Base-by-base conservation (phyloP, 2,113 vertebrate genomes). In the Psettodes erumei region DNA sequence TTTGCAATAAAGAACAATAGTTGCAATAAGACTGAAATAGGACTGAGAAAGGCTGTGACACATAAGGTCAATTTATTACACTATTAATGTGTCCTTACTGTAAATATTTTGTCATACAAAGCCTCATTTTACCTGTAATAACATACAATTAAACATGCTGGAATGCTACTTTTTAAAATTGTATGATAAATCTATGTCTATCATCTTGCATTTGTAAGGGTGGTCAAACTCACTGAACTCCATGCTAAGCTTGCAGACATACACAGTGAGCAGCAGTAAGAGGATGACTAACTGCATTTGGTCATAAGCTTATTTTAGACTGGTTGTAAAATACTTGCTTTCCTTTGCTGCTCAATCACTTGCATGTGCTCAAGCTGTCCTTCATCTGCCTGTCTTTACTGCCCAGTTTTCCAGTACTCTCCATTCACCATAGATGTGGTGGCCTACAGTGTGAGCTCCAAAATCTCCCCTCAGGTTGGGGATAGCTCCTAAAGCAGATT, bases 201-300 rank as follows among this genome's bases (percentile, higher is more conserved):
- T 15, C 6, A 16, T 66, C 11, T 69, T 30, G 3, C 9, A 55
- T 12, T 78, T 72, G 51, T 48, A 43, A 18, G 55, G 40, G 18
- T 45, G 58, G 21, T 68, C 56, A 45, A 40, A 66, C 47, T 40
- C 43, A 60, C 21, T 8, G 42, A 27, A 47, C 19, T 37, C 25
- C 50, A n/a, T 32, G 16, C 51, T 77, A 66, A 68, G 43, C 71
- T 60, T 0, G 1, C 25, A 28, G 54, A 23, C 8, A 16, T 59
- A 42, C 40, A 78, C 64, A 48, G 9, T 30, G 16, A 48, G 38
- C 25, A 70, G 50, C 62, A 75, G 58, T 75, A 63, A 88, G 73
- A 87, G 81, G 61, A 76, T 79, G 81, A 84, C 62, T 45, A 61
- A 62, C 71, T 43, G 70, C 72, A 82, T 79, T 84, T 85, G 59